Conservation (phyloP, 2,797 vertebrate genomes). For the Chaetophractus vellerosus region DNA sequence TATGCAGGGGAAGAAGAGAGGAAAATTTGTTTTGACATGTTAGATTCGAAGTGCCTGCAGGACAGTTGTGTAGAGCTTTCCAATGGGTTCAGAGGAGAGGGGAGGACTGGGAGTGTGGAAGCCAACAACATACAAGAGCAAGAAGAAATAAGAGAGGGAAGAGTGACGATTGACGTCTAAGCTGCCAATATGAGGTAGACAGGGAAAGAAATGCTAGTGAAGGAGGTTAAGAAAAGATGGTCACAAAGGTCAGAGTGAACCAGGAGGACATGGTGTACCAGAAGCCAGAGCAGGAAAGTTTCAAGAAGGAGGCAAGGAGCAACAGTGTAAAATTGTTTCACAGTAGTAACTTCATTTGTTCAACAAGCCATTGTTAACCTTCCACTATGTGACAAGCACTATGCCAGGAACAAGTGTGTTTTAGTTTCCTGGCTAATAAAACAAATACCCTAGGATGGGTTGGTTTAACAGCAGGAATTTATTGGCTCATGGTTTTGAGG, state of each 20-base stretch:
- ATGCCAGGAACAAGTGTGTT: not conserved
- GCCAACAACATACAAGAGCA: too few relatives aligned
- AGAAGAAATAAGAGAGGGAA: not conserved
- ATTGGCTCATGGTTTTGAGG: too few relatives aligned
- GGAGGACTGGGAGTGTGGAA: not conserved
- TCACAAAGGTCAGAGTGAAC: too few relatives aligned
- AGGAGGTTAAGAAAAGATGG: not conserved
- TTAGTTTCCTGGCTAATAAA: too few relatives aligned
- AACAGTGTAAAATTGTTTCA: not conserved
- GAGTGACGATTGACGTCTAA: not conserved
- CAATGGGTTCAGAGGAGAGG: not conserved
- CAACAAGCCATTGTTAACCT: not conserved
- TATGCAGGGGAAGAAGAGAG: not conserved
- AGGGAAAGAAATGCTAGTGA: not conserved
- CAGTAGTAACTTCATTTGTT: not conserved
- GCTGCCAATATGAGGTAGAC: not conserved
- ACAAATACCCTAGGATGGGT: too few relatives aligned
- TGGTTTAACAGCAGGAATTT: too few relatives aligned
- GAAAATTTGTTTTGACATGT: not conserved
- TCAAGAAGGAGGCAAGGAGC: not conserved
- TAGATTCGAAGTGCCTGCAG: not conserved
- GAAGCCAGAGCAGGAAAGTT: not conserved
- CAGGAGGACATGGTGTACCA: fast-evolving
- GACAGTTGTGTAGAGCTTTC: not conserved
- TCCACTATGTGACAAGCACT: not conserved